Conservation (phyloP, 2,113 vertebrate genomes). For the Nasalis larvatus region DNA sequence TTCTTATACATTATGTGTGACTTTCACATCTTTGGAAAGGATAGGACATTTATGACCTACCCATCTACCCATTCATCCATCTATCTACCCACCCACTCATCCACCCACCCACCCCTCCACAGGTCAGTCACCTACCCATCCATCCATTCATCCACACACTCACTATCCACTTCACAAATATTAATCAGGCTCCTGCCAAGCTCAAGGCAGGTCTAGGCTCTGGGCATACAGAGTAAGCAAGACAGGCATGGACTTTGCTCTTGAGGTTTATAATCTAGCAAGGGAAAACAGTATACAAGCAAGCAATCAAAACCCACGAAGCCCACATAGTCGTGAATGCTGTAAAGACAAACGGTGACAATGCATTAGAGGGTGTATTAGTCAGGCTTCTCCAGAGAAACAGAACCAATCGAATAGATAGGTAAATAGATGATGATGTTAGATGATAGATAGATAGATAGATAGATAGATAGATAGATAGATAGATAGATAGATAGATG, state of each 20-base stretch:
- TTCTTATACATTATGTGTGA: neutral
- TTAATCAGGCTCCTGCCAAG: neutral
- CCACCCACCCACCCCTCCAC: neutral
- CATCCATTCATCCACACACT: neutral
- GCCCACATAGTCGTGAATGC: neutral
- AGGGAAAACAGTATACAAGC: too few relatives aligned
- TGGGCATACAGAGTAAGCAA: neutral
- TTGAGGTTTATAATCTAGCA: neutral
- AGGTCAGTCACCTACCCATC: neutral
- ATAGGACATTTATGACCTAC: neutral
- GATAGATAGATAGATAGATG: too few relatives aligned
- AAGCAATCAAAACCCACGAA: neutral
- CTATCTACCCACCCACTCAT: neutral
- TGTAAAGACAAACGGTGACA: neutral
- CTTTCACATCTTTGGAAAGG: neutral
- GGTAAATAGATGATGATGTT: neutral
- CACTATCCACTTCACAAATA: neutral
- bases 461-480: too few relatives aligned
- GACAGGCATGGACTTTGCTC: neutral
- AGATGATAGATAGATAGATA: too few relatives aligned
- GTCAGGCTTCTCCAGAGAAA: neutral
- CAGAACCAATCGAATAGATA: rapidly evolving
- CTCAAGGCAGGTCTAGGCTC: neutral
- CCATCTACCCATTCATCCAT: neutral
- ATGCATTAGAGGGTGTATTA: neutral